Conservation (phyloP, 2,113 vertebrate genomes). For the Bubo bubo region DNA sequence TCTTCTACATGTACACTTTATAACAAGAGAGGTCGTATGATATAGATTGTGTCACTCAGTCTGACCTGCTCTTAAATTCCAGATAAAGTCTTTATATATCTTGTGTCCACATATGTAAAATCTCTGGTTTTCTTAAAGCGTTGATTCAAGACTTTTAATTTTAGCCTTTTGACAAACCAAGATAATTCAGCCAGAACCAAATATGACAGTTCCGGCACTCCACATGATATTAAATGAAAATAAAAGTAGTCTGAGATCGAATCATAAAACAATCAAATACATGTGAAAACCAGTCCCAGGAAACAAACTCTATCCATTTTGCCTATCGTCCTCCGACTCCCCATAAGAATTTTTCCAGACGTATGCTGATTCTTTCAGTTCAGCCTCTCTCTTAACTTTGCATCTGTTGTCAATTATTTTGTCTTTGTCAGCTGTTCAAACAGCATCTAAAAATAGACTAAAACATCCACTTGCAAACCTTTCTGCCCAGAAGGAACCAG, state of each 20-base stretch:
- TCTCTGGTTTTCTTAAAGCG: background rate
- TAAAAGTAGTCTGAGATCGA: background rate
- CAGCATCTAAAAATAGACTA: slow-evolving; percentile 54
- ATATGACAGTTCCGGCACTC: background rate
- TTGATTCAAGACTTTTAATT: background rate
- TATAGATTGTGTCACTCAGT: background rate
- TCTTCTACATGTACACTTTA: background rate
- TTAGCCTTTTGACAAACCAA: background rate
- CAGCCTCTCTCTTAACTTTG: slow-evolving; percentile 20
- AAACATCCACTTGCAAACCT: slow-evolving; percentile 27
- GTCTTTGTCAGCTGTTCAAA: slow-evolving; percentile 66
- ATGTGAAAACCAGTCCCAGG: slow-evolving; percentile 6
- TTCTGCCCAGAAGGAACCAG: slow-evolving; percentile 24
- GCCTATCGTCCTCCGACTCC: slow-evolving; percentile 12
- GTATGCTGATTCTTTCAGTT: background rate
- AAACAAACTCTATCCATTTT: slow-evolving; percentile 22
- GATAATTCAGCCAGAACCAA: background rate
- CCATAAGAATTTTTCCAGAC: slow-evolving; percentile 34
- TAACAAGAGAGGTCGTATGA: background rate
- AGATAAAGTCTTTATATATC: background rate
- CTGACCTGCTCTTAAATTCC: background rate
- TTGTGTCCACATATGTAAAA: background rate
- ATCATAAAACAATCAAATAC: background rate
- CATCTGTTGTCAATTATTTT: slow-evolving; percentile 57
- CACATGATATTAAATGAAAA: slow-evolving; percentile 5